Evolutionary conservation across 2,113 vertebrate genomes (phyloP), one percentile per base, ranked within the genome.

Genomic region (Bostrychus sinensis): DNA sequence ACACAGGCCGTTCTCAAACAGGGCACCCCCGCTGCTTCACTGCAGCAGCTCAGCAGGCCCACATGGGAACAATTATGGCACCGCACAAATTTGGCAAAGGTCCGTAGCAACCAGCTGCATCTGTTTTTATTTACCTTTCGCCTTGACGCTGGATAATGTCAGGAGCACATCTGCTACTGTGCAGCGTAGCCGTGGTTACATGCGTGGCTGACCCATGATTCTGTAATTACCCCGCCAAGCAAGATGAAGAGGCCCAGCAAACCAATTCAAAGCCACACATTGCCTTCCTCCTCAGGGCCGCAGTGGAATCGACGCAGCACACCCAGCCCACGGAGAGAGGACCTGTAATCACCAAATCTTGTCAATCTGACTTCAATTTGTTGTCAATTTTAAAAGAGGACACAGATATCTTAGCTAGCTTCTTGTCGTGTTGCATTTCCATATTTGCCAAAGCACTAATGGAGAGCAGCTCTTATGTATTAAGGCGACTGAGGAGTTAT

Each of bases 81-180:
- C 70, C 59, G 71, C 59, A 70, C 78, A 77, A 88, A 75, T 89
- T 90, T 92, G 90, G 90, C 89, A 17, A 87, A 87, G 76, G 85
- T 90, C 86, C 84, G 82, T 90, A 89, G 91, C 88, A 92, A 92
- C 89, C 84, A 79, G 90, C 87, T 75, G 89, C 91, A 92, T 90
- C 87, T 92, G 91, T 89, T 92, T 92, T 90, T 92, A 89, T 93
- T 93, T 92, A 91, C 91, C 88, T 91, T 91, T 87, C 78, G 78
- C 86, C 83, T 87, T 87, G 83, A 83, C 50, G 77, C 82, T 73
- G 81, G 78, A 81, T 88, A 88, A 88, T 88, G 87, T 88, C 90
- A 86, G 69, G 75, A 89, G 90, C 87, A 92, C 91, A 92, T 93
- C 91, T 93, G 92, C 92, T 93, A 93, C 91, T 91, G 91, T 93